A percentile compares a stretch with the other conserved stretches of the same genome.
phyloP scores from a whole-genome alignment of 2,113 vertebrate genomes.

The Parus major region DNA sequence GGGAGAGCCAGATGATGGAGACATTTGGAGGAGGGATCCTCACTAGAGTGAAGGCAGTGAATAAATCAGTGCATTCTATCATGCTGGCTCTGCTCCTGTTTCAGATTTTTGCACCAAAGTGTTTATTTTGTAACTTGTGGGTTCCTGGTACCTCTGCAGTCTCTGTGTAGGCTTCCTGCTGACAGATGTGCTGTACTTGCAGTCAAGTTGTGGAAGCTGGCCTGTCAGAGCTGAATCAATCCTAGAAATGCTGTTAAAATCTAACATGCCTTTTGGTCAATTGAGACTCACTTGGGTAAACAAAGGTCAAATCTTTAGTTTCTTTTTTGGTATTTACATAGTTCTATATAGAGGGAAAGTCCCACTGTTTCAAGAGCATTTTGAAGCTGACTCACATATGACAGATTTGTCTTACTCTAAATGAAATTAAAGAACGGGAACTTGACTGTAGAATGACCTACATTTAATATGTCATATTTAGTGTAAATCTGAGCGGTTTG shows the following conservation, averaged over 20 bases:
- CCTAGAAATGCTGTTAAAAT: conserved; percentile 33
- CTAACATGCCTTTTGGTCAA: conserved; percentile 15
- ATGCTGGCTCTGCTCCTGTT: neutral
- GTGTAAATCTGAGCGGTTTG: neutral
- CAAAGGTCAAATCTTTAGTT: conserved; percentile 27
- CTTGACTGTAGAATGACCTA: neutral
- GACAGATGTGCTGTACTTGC: neutral
- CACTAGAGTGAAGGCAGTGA: fast-evolving
- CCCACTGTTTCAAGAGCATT: neutral
- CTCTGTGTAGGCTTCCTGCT: neutral
- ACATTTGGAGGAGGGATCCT: neutral
- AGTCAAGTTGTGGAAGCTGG: neutral
- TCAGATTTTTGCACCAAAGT: neutral
- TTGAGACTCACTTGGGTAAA: neutral
- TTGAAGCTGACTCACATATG: neutral
- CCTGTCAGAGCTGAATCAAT: conserved; percentile 34
- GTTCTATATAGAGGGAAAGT: neutral
- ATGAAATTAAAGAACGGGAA: conserved; percentile 25
- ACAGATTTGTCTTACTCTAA: conserved; percentile 6
- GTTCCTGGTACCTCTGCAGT: neutral
- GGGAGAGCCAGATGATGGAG: neutral
- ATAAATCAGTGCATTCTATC: conserved; percentile 21
- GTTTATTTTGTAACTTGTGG: neutral
- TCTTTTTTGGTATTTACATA: conserved; percentile 10
- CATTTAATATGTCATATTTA: neutral